phyloP scores from a whole-genome alignment of 1,140 invertebrate species.

The Magallana ariakensis region DNA sequence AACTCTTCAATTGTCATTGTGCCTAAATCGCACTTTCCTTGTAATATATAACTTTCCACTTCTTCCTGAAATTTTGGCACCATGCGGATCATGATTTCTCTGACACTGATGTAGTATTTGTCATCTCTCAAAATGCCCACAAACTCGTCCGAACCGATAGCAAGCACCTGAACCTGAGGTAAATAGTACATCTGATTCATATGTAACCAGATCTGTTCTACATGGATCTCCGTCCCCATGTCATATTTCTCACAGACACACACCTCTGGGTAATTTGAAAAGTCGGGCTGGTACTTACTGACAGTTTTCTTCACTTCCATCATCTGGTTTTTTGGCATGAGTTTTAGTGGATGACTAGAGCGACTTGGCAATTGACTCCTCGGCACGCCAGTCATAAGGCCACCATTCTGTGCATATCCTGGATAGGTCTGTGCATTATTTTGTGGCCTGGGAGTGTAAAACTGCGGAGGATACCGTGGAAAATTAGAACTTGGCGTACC shows the following conservation, averaged over 20 bases:
- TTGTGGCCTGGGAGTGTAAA: background rate
- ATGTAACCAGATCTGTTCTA: constrained; percentile 57
- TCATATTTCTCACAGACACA: constrained; percentile 42
- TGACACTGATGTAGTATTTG: constrained; percentile 47
- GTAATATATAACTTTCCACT: constrained; percentile 30
- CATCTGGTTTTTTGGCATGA: constrained; percentile 33
- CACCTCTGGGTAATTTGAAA: constrained; percentile 44
- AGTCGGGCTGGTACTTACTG: constrained; percentile 46
- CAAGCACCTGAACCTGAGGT: constrained; percentile 48
- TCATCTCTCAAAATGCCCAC: constrained; percentile 44
- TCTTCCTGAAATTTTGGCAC: constrained; percentile 50
- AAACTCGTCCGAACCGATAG: constrained; percentile 46
- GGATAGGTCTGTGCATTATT: background rate
- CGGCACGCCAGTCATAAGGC: background rate
- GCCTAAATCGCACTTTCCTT: constrained; percentile 29
- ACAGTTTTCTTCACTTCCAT: constrained; percentile 38
- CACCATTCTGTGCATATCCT: background rate
- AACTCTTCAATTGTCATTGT: constrained; percentile 47
- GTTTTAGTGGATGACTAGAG: background rate
- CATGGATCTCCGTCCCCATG: constrained; percentile 35
- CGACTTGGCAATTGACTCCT: background rate
- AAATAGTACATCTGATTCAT: constrained; percentile 53
- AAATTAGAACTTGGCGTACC: background rate
- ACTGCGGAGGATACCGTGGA: background rate
- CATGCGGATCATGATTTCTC: constrained; percentile 43